A percentile compares a stretch with the other conserved stretches of the same genome.
These are phyloP conservation scores for Timandra comae DNA, from an alignment of 2,888 invertebrate species.

Conservation along the genomic window DNA sequence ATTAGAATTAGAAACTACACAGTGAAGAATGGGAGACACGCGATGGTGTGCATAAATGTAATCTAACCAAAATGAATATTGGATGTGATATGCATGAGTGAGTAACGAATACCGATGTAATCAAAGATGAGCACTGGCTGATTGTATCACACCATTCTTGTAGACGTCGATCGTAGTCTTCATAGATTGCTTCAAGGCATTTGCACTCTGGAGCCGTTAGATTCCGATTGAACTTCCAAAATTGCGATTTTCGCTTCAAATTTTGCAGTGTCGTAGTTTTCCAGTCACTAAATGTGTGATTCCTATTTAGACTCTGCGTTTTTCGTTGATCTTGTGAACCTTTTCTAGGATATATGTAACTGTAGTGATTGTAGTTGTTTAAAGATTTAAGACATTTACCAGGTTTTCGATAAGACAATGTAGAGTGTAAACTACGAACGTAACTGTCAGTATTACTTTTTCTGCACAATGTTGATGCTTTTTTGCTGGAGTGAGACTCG, in stretches of 20 bases:
- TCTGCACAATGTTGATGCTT: conserved; percentile 36
- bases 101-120: conserved; percentile 42
- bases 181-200: conserved; percentile 62
- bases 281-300: conserved; percentile 46
- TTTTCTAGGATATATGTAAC: conserved; percentile 41
- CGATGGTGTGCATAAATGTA: too few species aligned
- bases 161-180: conserved; percentile 63
- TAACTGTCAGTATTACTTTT: conserved; percentile 52
- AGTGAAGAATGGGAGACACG: too few species aligned
- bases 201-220: conserved; percentile 50
- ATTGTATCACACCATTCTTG: conserved; percentile 71
- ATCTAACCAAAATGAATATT: too few species aligned
- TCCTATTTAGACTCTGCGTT: conserved; percentile 46
- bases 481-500: conserved; percentile 40
- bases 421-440: conserved; percentile 56
- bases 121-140: conserved; percentile 54
- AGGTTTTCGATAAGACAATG: conserved; percentile 50
- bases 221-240: conserved; percentile 47
- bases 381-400: conserved; percentile 40
- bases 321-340: conserved; percentile 30
- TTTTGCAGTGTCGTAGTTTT: conserved; percentile 44
- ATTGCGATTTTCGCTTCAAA: conserved; percentile 48
- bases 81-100: too few species aligned
- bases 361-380: conserved; percentile 40
- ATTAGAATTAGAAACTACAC: too few species aligned